Base-by-base conservation (phyloP, 2,888 invertebrate genomes). In the Pristionchus maxplancki region DNA sequence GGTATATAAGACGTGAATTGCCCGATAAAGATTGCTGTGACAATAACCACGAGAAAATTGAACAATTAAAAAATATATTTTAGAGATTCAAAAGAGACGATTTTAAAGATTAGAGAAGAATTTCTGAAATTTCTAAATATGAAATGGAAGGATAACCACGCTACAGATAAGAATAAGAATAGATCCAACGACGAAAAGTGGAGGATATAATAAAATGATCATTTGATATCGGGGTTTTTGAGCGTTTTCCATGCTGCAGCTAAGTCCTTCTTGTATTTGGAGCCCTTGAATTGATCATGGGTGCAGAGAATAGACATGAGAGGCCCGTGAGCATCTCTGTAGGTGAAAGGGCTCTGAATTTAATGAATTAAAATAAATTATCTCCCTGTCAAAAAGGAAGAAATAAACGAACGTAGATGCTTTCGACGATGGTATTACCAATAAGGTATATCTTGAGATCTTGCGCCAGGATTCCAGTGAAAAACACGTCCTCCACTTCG, bases 401-500 rank as follows among this genome's bases (percentile, higher is more conserved):
- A 28, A 62, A 28, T 11, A 8, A 15, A 58, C 58, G 20, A 5
- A 58, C 58, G 58, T 58, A 58, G 6, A 4, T 58, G 20, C 9
- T 20, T 11, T 4, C 44, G 20, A 58, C 58, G 58, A 58, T 24
- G 15, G 4, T 13, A 58, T 58, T 58, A 8, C 15, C 20, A 17
- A 20, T 58, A 17, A 13, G 24, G 5, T 8, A 15, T 58, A 20
- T 17, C 15, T 58, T 58, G 74, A 74, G 24, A 40, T 50, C 48
- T 28, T 44, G 17, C 17, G 48, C 44, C 1, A 78, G 24, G n/a
- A 78, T 40, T 78, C 37, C 78, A 28, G 81, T 81, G 28, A 81
- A 81, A 28, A 81, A 81, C 0, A 48, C 81, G 48, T 81, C 81
- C 20, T 81, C 81, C 1, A 81, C 31, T 81, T 81, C 81, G 81